Conservation (phyloP, 2,797 vertebrate genomes). For the Bryconaethiops microstoma region DNA sequence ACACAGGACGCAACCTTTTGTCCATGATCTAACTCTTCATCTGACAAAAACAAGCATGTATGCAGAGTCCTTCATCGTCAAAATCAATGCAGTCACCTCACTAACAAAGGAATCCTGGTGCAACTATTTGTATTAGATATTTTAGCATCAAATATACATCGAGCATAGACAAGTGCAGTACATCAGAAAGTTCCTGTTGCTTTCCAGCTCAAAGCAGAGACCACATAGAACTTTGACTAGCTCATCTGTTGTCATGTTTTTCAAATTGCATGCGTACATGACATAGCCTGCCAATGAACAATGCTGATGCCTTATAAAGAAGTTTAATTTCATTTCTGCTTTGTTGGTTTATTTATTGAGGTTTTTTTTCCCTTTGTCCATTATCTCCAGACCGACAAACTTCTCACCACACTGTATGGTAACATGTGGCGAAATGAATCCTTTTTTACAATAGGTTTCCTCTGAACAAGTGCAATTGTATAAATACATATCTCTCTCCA, state of each 20-base stretch:
- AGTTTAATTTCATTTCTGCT: constrained; percentile 65
- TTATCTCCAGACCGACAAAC: constrained; percentile 68
- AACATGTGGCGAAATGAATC: constrained; percentile 74
- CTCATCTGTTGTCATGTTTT: constrained; percentile 69
- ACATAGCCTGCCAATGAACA: constrained; percentile 89
- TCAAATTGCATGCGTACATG: constrained; percentile 86
- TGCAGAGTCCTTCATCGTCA: background rate
- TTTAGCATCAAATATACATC: constrained; percentile 13
- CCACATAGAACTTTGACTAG: constrained; percentile 41
- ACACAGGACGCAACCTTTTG: background rate
- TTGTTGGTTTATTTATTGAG: constrained; percentile 54
- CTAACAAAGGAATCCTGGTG: constrained; percentile 14
- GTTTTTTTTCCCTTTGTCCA: constrained; percentile 30
- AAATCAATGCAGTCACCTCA: constrained; percentile 14
- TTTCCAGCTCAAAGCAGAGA: background rate
- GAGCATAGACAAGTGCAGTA: background rate
- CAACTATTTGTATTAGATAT: constrained; percentile 1
- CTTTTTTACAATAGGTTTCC: constrained; percentile 80
- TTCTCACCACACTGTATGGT: constrained; percentile 72
- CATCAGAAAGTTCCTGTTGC: background rate
- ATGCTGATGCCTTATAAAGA: constrained; percentile 88
- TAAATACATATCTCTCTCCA: constrained; percentile 84
- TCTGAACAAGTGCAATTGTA: constrained; percentile 90
- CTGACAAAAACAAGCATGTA: constrained; percentile 15
- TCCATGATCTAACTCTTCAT: background rate